Base-by-base conservation (phyloP, 2,888 invertebrate species). In the Emmelina monodactyla region DNA sequence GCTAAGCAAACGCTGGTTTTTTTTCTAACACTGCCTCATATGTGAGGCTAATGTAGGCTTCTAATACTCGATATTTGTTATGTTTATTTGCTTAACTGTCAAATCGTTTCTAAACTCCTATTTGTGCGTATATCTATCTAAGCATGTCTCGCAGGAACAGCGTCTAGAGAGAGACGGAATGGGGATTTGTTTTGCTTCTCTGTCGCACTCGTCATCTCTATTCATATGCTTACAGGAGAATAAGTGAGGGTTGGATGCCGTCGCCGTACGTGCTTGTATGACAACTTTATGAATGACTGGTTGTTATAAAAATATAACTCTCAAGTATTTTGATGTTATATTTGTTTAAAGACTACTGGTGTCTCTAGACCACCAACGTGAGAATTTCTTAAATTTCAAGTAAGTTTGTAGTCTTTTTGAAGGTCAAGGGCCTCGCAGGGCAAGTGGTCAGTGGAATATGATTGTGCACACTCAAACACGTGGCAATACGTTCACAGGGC, bases 1-100 rank as follows among this genome's bases (percentile, higher is more conserved):
- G 64, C 79, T 76, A 68, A 78, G 67, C 72, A 67, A 75, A 75
- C 62, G 70, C 58, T 61, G 56, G 52, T 67, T 69, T 75, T 70
- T 48, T 78, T 75, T 76, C 71, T 75, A 72, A 76, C 58, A 62
- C 55, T 44, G 45, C 56, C 55, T 59, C 29, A 14, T 12, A 56
- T 55, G 55, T 53, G 62, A 45, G 46, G 36, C 55, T 57, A 55
- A 55, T 53, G 58, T 54, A 53, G 47, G 49, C 45, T 58, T 63
- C 58, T 62, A 64, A 64, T 55, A 51, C 34, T 33, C 34, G 19
- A 30, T 30, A n/a, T 11, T 32, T 14, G 13, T 7, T 32, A 22
- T 19, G 1, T 16, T 2, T 11, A n/a, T 9, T 5, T 9, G 15
- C n/a, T 10, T 10, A 7, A 6, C 16, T 12, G 10, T 31, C 13